Base-by-base conservation (phyloP, 2,797 vertebrate genomes). In the Gallinago stenura region DNA sequence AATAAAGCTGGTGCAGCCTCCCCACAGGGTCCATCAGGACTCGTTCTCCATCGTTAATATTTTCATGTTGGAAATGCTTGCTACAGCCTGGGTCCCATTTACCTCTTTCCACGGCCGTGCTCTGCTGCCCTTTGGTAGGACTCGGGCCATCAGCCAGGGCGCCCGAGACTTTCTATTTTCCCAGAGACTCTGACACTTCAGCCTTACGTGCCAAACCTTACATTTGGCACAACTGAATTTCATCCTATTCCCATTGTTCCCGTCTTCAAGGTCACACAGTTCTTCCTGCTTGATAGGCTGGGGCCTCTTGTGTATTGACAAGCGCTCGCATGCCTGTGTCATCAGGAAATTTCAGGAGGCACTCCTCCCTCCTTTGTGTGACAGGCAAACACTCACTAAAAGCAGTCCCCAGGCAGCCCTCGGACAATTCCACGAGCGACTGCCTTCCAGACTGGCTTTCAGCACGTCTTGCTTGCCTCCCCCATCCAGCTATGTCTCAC, bases 271-370 rank as follows among this genome's bases (percentile, higher is more conserved):
- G 95, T 95, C 95, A 92, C 1, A 0, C 86, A 80, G 86, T 92
- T 89, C 90, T 97, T 96, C 96, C 95, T 97, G 94, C 80, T 82
- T 96, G 95, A 94, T 95, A 94, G 93, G 58, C 94, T 51, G 86
- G 71, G 75, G 75, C 93, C 90, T 66, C 92, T 82, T 37, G 31
- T 79, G 88, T 68, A 95, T 96, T 90, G 95, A 97, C 92, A 89
- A 72, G 86, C 1, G 2, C 93, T 88, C 3, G 3, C 51, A 71
- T 30, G 89, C 43, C 90, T 93, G 83, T 97, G 90, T 87, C 95
- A 94, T 92, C 93, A 94, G 96, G 93, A 97, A 96, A 92, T 92
- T 82, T 95, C 90, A 41, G 1, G 35, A 76, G 6, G 45, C 51
- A 33, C 90, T 84, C 93, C 95, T 96, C 95, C 95, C 95, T 95